These are phyloP conservation scores for Pipistrellus kuhlii DNA, from an alignment of 2,797 vertebrate species.

Conservation along the genomic window DNA sequence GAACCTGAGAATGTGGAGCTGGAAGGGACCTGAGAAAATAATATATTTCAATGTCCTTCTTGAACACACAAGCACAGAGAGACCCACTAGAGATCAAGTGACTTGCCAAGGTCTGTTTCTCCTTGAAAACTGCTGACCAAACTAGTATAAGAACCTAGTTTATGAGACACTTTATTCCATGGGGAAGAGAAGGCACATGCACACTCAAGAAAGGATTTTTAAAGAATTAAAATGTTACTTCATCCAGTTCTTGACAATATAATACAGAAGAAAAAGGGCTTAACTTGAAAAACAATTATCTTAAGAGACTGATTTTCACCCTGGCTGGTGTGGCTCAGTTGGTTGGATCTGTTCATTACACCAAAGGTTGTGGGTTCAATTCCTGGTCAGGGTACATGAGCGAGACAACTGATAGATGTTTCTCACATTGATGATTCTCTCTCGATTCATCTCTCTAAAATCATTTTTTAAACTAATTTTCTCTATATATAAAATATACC, in stretches of 20 bases:
- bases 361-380: not conserved
- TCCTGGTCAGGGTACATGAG: not conserved
- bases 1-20: not conserved
- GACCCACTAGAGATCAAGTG: not conserved
- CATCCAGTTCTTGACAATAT: not conserved
- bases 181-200: not conserved
- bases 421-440: not conserved
- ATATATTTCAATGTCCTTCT: not conserved
- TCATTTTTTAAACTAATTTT: slow-evolving; percentile 7
- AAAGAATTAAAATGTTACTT: slow-evolving; percentile 14
- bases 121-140: not conserved
- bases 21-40: not conserved
- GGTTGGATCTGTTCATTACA: not conserved
- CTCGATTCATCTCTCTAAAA: not conserved
- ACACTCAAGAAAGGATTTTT: not conserved
- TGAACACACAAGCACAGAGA: not conserved
- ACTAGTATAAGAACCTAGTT: not conserved
- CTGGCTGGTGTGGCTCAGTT: not conserved
- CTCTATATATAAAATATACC: not conserved
- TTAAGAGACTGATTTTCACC: slow-evolving; percentile 2
- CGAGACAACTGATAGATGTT: not conserved
- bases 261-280: not conserved
- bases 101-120: not conserved
- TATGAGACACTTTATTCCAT: not conserved
- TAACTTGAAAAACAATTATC: not conserved